Evolutionary conservation across 2,888 invertebrate species (phyloP), one percentile per base, ranked within the genome.

Genomic region (Platerodrilus igneus): DNA sequence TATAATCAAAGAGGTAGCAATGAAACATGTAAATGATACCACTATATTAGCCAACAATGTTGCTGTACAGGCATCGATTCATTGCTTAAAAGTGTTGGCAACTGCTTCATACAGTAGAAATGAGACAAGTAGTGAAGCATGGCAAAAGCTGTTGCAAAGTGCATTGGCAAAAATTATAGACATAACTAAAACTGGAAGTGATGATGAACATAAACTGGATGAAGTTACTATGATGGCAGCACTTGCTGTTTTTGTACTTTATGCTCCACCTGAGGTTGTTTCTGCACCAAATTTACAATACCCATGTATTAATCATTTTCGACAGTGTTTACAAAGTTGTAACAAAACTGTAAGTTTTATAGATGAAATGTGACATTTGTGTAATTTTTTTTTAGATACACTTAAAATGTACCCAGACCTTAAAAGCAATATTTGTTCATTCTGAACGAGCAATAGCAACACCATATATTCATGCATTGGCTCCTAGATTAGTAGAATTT

Each of bases 251-350:
- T 86, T 96, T 56, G 79, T 95, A 45, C 77, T 89, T 23, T 82
- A 90, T 54, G 86, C 91, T 4, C 84, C 88, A 2, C 77, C 84
- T 1, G 77, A 82, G 52, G 83, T 87, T 7, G 79, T 86, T 7
- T 75, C 78, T 17, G 81, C 86, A 18, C 86, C 89, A 7, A 85
- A 88, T 55, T 70, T 95, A 35, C 86, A 90, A 64, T 90, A 88
- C 67, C 91, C 92, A 1, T 91, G 91, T 62, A 87, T 95, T 56
- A 90, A 93, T 71, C 86, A 93, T 62, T 93, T 93, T 69, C 76
- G 88, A 20, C 87, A 89, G 59, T 87, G 90, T 55, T 73, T 89
- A 34, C 81, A 81, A 57, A 79, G 77, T 42, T 73, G 77, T 23
- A 78, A 80, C 62, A 68, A 75, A 45, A 67, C 73, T 52, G 77